A percentile compares a stretch with the other conserved stretches of the same genome.
phyloP scores from a whole-genome alignment of 2,888 invertebrate species.

The Apomyelois bistriatella region DNA sequence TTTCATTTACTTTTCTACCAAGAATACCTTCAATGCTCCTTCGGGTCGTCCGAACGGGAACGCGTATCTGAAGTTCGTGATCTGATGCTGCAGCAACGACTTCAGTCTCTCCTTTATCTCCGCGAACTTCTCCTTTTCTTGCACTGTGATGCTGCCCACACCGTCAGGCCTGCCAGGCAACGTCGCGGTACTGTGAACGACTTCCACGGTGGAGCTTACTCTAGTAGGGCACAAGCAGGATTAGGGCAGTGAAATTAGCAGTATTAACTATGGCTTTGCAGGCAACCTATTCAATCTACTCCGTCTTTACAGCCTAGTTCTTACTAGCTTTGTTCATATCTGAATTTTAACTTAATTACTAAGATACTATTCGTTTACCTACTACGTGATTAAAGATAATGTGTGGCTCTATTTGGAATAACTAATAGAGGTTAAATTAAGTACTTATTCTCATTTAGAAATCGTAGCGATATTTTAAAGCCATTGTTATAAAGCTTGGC shows the following conservation, averaged over 20 bases:
- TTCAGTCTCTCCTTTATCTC: constrained; percentile 97
- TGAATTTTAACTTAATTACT: not conserved
- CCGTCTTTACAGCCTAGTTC: not conserved
- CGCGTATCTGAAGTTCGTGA: constrained; percentile 99
- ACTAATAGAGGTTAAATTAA: no score
- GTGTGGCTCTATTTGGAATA: no score
- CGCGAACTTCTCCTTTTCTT: constrained; percentile 98
- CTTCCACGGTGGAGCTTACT: constrained; percentile 70
- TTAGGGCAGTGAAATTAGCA: constrained; percentile 55
- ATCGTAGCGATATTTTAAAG: no score
- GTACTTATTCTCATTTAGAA: no score
- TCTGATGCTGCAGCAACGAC: constrained; percentile 96
- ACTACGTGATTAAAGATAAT: no score
- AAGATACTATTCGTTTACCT: not conserved
- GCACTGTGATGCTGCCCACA: constrained; percentile 98
- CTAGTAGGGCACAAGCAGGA: constrained; percentile 75
- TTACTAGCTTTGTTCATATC: not conserved
- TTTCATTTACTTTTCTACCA: not conserved
- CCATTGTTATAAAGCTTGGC: no score
- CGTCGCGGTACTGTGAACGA: constrained; percentile 77
- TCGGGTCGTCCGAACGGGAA: constrained; percentile 99
- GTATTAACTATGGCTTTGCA: constrained; percentile 16
- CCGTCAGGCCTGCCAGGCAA: constrained; percentile 94
- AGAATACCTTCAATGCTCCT: constrained; percentile 90
- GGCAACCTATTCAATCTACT: constrained; percentile 3